phyloP scores from a whole-genome alignment of 2,113 vertebrate species.

The Misgurnus mizolepis region DNA sequence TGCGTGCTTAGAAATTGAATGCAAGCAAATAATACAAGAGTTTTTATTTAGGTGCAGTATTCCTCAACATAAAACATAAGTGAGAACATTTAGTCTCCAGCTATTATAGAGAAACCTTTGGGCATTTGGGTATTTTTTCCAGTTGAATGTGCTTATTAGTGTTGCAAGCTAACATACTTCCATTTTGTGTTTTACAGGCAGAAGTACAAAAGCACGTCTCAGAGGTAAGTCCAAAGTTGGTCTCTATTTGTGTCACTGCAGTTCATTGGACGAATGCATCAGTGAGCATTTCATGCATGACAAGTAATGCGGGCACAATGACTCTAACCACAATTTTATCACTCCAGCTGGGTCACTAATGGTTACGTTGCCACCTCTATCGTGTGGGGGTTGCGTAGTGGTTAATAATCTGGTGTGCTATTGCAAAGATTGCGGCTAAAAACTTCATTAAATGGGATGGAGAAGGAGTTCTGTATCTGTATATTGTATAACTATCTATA shows the following conservation, averaged over 20 bases:
- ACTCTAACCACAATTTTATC: constrained; percentile 23
- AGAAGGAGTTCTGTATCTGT: not conserved
- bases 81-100: too few relatives aligned
- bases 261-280: constrained; percentile 25
- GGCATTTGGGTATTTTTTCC: too few relatives aligned
- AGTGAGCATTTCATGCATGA: constrained; percentile 37
- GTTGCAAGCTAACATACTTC: constrained; percentile 3
- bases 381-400: constrained; percentile 17
- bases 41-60: too few relatives aligned
- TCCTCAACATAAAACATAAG: too few relatives aligned
- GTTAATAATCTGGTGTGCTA: constrained; percentile 32
- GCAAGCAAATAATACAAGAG: too few relatives aligned
- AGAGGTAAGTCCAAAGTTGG: constrained; percentile 69
- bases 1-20: too few relatives aligned
- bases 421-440: constrained; percentile 8
- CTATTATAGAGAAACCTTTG: too few relatives aligned
- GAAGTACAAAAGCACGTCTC: constrained; percentile 78
- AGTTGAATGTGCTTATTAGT: not conserved
- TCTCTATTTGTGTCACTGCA: constrained; percentile 16
- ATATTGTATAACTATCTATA: too few relatives aligned
- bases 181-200: constrained; percentile 72
- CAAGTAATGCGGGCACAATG: constrained; percentile 26
- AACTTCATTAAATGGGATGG: not conserved
- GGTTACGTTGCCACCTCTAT: constrained; percentile 30
- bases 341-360: constrained; percentile 43